These are phyloP conservation scores for Oryzias melastigma DNA, from an alignment of 2,113 vertebrate genomes.

Conservation along the genomic window DNA sequence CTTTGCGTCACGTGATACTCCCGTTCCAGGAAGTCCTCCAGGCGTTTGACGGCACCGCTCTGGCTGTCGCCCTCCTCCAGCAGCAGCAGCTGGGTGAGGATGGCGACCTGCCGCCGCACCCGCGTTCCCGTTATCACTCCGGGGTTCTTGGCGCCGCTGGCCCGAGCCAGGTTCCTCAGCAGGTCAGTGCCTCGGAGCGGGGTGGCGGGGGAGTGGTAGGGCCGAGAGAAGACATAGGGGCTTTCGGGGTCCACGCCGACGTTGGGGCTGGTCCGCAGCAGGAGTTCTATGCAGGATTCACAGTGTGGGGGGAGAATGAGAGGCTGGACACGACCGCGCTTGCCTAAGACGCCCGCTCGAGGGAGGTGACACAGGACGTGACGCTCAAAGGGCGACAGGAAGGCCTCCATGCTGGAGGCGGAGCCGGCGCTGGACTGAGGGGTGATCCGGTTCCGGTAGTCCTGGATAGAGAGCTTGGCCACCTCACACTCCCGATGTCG, in stretches of 20 bases:
- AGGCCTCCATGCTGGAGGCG: constrained; percentile 59
- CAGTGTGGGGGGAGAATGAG: constrained; percentile 77
- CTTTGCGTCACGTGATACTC: constrained; percentile 80
- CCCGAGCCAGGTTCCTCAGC: constrained; percentile 74
- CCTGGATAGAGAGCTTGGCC: constrained; percentile 76
- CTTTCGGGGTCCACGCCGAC: constrained; percentile 80
- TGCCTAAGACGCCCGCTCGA: constrained; percentile 74
- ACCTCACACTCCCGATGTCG: constrained; percentile 81
- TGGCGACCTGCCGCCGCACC: constrained; percentile 76
- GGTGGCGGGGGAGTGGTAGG: constrained; percentile 79
- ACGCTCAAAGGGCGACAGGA: constrained; percentile 77
- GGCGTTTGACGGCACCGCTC: constrained; percentile 51
- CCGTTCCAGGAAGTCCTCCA: constrained; percentile 77
- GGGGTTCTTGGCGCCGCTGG: constrained; percentile 76
- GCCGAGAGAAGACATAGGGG: constrained; percentile 79
- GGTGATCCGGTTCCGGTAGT: constrained; percentile 69
- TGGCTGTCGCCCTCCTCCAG: constrained; percentile 73
- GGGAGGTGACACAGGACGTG: constrained; percentile 73
- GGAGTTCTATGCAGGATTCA: constrained; percentile 77
- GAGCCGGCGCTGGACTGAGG: constrained; percentile 16
- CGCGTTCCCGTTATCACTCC: constrained; percentile 68
- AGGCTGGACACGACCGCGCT: constrained; percentile 74
- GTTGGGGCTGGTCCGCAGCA: constrained; percentile 74
- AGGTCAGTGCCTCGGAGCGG: constrained; percentile 78
- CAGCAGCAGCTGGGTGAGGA: constrained; percentile 77